Evolutionary conservation across 1,140 invertebrate species (phyloP).

Genomic region (Rhopalosiphum padi): DNA sequence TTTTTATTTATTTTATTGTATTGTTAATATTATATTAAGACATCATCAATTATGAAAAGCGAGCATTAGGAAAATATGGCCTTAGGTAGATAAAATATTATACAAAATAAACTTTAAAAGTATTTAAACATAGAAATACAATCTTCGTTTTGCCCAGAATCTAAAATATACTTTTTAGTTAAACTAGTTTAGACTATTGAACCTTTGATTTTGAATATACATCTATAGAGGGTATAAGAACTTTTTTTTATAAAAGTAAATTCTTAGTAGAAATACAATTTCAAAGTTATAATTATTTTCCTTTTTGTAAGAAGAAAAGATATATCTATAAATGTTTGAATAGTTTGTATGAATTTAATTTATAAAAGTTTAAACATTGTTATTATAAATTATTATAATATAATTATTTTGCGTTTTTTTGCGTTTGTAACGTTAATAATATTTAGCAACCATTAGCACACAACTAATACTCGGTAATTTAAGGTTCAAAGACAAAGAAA

Average conservation of each 20-base stretch:
- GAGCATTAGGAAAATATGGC: neutral
- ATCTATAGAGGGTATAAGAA: neutral
- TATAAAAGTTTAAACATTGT: neutral
- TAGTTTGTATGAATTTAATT: neutral
- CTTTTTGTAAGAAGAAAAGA: neutral
- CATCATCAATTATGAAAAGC: neutral
- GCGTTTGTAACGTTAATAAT: neutral
- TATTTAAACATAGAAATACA: neutral
- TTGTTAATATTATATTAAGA: neutral
- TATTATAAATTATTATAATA: neutral
- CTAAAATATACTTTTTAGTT: neutral
- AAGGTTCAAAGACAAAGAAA: neutral
- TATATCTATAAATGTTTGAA: conserved; percentile 1
- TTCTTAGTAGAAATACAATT: neutral
- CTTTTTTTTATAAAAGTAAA: neutral
- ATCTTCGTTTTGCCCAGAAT: neutral
- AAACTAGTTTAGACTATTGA: neutral
- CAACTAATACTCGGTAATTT: neutral
- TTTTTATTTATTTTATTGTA: neutral
- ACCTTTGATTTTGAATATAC: conserved; percentile 10
- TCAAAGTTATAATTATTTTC: neutral
- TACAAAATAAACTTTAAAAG: too few species aligned
- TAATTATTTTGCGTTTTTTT: neutral
- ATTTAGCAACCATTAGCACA: neutral
- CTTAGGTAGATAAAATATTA: neutral